Evolutionary conservation across 2,888 invertebrate species (phyloP).

Genomic region (Drosophila kambysellisi): DNA sequence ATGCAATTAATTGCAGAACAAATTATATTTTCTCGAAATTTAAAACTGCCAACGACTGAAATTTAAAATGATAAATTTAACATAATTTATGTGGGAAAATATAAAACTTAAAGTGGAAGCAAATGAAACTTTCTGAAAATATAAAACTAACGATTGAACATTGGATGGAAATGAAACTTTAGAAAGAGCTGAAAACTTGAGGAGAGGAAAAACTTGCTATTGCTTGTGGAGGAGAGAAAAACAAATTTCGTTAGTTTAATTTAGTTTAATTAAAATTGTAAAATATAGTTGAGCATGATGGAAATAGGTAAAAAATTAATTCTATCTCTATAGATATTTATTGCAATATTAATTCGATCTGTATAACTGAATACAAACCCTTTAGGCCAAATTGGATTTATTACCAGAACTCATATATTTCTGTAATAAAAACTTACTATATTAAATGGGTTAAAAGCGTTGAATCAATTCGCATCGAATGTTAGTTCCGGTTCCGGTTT

Average conservation of each 20-base stretch:
- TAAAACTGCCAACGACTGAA: constrained; percentile 7
- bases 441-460: too few relatives aligned
- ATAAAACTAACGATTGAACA: neutral
- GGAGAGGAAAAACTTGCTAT: neutral
- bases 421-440: neutral
- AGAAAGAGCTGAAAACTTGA: neutral
- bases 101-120: neutral
- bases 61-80: neutral
- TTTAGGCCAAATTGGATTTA: neutral
- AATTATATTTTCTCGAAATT: constrained; percentile 30
- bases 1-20: constrained; percentile 61
- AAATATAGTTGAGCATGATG: neutral
- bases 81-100: neutral
- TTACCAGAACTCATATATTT: too few relatives aligned
- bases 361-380: neutral
- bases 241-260: neutral
- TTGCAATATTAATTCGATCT: too few relatives aligned
- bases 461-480: neutral
- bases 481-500: neutral
- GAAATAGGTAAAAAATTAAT: neutral
- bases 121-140: neutral
- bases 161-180: neutral
- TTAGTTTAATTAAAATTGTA: neutral
- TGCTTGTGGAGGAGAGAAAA: neutral
- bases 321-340: too few relatives aligned